Evolutionary conservation across 1,140 invertebrate species (phyloP).

Genomic region (Aethina tumida): DNA sequence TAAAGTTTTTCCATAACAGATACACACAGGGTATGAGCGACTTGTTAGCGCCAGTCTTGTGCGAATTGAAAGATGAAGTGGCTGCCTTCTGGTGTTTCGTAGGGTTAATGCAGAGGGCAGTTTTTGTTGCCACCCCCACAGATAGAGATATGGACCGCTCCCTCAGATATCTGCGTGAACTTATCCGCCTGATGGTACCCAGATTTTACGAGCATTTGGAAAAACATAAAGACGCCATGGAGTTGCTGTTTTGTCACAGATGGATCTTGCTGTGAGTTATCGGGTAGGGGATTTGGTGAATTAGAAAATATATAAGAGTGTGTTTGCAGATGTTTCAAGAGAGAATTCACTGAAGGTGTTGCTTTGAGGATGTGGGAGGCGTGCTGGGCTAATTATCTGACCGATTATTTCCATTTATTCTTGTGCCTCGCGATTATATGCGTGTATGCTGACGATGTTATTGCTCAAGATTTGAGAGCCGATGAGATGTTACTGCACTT

Average conservation of each 20-base stretch:
- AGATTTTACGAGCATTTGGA: slow-evolving; percentile 77
- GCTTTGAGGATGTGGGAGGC: slow-evolving; percentile 88
- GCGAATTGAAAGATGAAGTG: slow-evolving; percentile 78
- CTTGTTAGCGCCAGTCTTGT: slow-evolving; percentile 75
- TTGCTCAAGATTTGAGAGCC: slow-evolving; percentile 76
- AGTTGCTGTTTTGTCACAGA: slow-evolving; percentile 82
- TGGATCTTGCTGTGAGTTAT: slow-evolving; percentile 87
- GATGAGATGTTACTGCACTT: slow-evolving; percentile 93
- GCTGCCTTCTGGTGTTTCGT: slow-evolving; percentile 93
- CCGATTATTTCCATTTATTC: slow-evolving; percentile 88
- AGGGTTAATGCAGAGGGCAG: slow-evolving; percentile 81
- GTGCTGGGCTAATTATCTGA: slow-evolving; percentile 89
- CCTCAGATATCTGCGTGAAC: slow-evolving; percentile 72
- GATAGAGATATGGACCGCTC: slow-evolving; percentile 92
- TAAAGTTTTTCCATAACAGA: slow-evolving; percentile 13
- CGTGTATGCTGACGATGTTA: slow-evolving; percentile 86
- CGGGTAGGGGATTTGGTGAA: slow-evolving; percentile 11
- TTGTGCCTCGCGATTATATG: slow-evolving; percentile 82
- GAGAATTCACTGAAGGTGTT: slow-evolving; percentile 79
- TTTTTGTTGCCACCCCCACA: slow-evolving; percentile 86
- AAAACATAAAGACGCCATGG: slow-evolving; percentile 73
- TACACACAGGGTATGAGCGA: slow-evolving; percentile 87
- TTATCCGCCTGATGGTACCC: slow-evolving; percentile 79
- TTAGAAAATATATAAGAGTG: slow-evolving; percentile 1
- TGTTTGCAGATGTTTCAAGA: slow-evolving; percentile 63